Base-by-base conservation (phyloP, 2,888 invertebrate species). In the Colletes collaris region DNA sequence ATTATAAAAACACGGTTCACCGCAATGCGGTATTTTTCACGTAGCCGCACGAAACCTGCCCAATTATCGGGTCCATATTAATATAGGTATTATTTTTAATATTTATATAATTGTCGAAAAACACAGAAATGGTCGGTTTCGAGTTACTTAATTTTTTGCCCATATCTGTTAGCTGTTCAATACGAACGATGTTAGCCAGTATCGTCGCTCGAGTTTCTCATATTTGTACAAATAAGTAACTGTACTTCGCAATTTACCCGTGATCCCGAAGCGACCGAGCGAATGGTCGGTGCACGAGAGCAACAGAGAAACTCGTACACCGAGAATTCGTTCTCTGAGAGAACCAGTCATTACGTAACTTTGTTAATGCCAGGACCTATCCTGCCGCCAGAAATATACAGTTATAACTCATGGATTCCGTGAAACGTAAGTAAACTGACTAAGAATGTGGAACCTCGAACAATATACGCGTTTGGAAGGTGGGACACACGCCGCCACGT, bases 311-410 rank as follows among this genome's bases (percentile, higher is more conserved):
- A 27, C 53, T n/a, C 19, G 16, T 62, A 76, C 58, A 76, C 76
- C 74, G 70, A 64, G 76, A 82, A 84, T 80, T 82, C 77, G 71
- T 79, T 81, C 78, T 75, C 63, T 70, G 72, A 75, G 83, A 75
- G 76, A 85, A 86, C 83, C 83, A 83, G 83, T 87, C 82, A 82
- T 88, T 88, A 83, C 84, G 87, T 87, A 88, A 88, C 81, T 81
- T 80, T 66, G 77, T 81, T 85, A 85, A 84, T 78, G 81, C 76
- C 73, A 69, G 69, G 65, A 65, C 63, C 69, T 71, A 76, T 78
- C 63, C 59, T 60, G 63, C 50, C 50, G 44, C 65, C 63, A 63
- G 63, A 63, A 49, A 74, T 73, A 59, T 80, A 85, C 85, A 81
- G 80, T 87, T 87, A 83, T 76, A 79, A 74, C 68, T 64, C 72